A percentile compares a stretch with the other conserved stretches of the same genome.
Conservation (phyloP, 2,797 vertebrate species). For the Danio kyathit region DNA sequence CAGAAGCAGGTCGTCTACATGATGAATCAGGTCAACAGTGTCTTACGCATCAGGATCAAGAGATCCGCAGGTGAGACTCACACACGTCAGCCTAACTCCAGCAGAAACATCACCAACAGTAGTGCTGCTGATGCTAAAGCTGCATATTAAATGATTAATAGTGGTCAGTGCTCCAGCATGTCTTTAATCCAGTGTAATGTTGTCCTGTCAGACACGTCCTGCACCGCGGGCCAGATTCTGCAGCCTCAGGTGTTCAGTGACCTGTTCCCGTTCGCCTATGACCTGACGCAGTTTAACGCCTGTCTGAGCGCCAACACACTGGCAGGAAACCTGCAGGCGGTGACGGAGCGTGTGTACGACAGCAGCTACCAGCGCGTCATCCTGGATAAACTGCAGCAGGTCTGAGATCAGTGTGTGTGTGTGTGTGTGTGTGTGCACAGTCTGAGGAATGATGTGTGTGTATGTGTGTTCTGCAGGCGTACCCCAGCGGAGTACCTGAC, state of each 20-base stretch:
- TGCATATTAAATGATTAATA: no score
- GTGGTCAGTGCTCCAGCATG: no score
- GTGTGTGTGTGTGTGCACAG: no score
- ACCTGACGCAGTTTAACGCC: constrained; percentile 69
- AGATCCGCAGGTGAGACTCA: constrained; percentile 62
- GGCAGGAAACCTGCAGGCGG: constrained; percentile 70
- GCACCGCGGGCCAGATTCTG: constrained; percentile 69
- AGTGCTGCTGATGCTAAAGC: no score
- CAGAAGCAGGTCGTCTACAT: constrained; percentile 35
- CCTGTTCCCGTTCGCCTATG: constrained; percentile 75
- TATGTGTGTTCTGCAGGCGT: constrained; percentile 68
- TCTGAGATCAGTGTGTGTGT: no score
- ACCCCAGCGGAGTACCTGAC: constrained; percentile 68
- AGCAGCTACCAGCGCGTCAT: constrained; percentile 66
- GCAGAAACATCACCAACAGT: neutral
- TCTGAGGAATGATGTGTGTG: no score
- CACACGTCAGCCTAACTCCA: neutral
- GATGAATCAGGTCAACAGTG: constrained; percentile 41
- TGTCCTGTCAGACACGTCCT: constrained; percentile 52
- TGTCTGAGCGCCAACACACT: constrained; percentile 70
- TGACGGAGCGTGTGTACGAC: constrained; percentile 66
- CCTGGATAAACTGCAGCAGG: constrained; percentile 76
- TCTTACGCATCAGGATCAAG: constrained; percentile 3
- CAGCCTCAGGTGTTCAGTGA: constrained; percentile 65
- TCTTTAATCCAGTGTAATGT: no score